These are phyloP conservation scores for Clusia tigrina DNA, from an alignment of 2,888 invertebrate species.

Conservation along the genomic window DNA sequence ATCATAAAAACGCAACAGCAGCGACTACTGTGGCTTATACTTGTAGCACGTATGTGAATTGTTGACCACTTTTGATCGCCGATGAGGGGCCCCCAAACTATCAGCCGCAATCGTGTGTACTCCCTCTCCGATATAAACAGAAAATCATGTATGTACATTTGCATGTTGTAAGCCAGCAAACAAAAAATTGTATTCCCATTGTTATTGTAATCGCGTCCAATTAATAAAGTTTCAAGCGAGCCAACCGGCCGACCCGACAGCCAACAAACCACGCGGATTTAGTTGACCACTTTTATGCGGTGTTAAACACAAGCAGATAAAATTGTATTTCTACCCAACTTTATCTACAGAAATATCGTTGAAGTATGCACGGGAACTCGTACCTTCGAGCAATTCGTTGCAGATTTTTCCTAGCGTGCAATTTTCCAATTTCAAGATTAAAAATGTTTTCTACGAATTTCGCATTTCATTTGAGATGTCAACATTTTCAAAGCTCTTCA, in stretches of 20 bases:
- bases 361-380: no score
- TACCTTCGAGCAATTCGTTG: no score
- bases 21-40: not conserved
- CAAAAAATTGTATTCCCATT: slow-evolving; percentile 54
- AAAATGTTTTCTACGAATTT: slow-evolving; percentile 3
- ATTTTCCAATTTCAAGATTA: slow-evolving; percentile 1
- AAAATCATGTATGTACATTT: no score
- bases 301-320: not conserved
- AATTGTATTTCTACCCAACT: no score
- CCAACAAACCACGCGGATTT: no score
- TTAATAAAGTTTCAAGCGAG: slow-evolving; percentile 19
- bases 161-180: slow-evolving; percentile 7
- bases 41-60: no score
- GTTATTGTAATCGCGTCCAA: slow-evolving; percentile 42
- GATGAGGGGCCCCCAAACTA: no score
- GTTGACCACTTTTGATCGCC: no score
- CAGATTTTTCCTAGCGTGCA: not conserved
- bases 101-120: no score
- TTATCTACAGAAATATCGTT: no score
- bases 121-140: no score
- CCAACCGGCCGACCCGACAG: no score
- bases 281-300: not conserved
- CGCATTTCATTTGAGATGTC: slow-evolving; percentile 32
- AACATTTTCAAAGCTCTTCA: slow-evolving; percentile 11
- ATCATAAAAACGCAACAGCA: not conserved